These are phyloP conservation scores for Tachina lurida DNA, from an alignment of 2,888 invertebrate genomes.

Conservation along the genomic window DNA sequence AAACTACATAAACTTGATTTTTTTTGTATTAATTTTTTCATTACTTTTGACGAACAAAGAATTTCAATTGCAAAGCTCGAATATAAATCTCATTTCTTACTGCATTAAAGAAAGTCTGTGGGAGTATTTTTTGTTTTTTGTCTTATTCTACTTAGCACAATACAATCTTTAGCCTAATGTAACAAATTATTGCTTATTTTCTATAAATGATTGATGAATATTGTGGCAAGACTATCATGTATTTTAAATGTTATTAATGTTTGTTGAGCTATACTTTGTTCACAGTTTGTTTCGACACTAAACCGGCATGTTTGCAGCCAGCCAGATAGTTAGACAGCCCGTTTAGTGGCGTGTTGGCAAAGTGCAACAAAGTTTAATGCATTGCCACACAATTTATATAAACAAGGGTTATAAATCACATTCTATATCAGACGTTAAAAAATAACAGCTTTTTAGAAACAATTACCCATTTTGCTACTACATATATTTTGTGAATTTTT, in stretches of 20 bases:
- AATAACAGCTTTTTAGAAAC: constrained; percentile 65
- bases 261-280: constrained; percentile 10
- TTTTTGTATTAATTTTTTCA: not conserved
- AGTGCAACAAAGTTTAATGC: constrained; percentile 45
- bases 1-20: too few species aligned
- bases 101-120: not conserved
- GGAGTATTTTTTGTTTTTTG: not conserved
- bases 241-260: constrained; percentile 58
- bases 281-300: constrained; percentile 31
- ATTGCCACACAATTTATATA: constrained; percentile 49
- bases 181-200: constrained; percentile 30
- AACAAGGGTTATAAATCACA: constrained; percentile 59
- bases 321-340: constrained; percentile 28
- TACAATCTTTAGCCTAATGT: not conserved
- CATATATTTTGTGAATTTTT: constrained; percentile 7
- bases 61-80: not conserved
- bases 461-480: constrained; percentile 62
- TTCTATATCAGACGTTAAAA: constrained; percentile 52
- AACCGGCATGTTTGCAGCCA: constrained; percentile 14
- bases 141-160: not conserved
- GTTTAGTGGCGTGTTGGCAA: constrained; percentile 24
- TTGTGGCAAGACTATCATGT: constrained; percentile 62
- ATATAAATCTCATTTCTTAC: too few species aligned
- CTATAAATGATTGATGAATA: constrained; percentile 68
- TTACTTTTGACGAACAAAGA: not conserved